Evolutionary conservation across 23 tunicate species (phyloP).

Genomic region (Oikopleura vanhoeffeni): DNA sequence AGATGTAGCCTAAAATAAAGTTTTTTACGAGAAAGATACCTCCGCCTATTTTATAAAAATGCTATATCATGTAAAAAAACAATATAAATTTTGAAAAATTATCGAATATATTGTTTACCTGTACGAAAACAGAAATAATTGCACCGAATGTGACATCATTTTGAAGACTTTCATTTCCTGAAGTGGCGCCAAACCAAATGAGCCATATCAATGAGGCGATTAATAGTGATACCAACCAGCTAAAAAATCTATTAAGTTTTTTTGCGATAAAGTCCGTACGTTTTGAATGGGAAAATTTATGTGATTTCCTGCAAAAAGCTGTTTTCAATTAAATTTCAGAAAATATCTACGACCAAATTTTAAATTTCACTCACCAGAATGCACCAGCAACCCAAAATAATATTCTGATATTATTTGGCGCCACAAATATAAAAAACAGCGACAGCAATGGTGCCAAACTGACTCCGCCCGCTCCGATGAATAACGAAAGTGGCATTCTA

Average conservation of each 20-base stretch:
- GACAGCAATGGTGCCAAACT: not conserved
- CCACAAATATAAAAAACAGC: not conserved
- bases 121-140: not conserved
- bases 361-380: conserved; percentile 11
- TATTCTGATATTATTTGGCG: conserved; percentile 3
- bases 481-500: not conserved
- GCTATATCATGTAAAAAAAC: too few relatives aligned
- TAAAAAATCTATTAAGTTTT: too few relatives aligned
- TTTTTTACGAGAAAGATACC: too few relatives aligned
- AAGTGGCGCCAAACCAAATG: not conserved
- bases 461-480: not conserved
- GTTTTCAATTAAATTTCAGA: too few relatives aligned
- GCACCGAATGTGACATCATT: conserved; percentile 2
- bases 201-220: not conserved
- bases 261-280: too few relatives aligned
- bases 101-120: too few relatives aligned
- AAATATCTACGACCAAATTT: too few relatives aligned
- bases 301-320: too few relatives aligned
- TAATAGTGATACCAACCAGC: not conserved
- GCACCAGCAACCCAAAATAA: not conserved
- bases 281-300: too few relatives aligned
- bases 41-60: too few relatives aligned
- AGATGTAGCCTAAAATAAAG: too few relatives aligned
- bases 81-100: too few relatives aligned
- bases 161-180: not conserved